Evolutionary conservation across 2,113 vertebrate species (phyloP).

Genomic region (Aldabrachelys gigantea): DNA sequence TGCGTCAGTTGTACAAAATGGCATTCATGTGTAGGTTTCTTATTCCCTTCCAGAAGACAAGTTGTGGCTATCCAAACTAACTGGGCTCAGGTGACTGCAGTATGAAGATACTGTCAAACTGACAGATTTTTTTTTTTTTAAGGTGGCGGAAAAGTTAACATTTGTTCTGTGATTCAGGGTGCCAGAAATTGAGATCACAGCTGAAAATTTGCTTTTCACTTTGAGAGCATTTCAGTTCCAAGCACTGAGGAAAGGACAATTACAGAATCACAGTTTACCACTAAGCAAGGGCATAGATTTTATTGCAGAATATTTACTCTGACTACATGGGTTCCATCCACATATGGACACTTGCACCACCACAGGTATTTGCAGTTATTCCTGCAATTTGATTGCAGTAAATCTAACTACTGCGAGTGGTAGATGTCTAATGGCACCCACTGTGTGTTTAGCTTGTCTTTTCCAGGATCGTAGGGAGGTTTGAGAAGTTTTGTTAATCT

Average conservation of each 20-base stretch:
- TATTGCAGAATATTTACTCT: conserved; percentile 6
- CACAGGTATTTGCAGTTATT: not conserved
- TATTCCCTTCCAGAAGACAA: conserved; percentile 38
- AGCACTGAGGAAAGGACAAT: not conserved
- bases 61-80: conserved; percentile 23
- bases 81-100: conserved; percentile 16
- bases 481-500: conserved; percentile 36
- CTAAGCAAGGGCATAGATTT: conserved; percentile 55
- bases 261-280: not conserved
- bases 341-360: not conserved
- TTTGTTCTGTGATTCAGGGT: conserved; percentile 13
- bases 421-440: conserved; percentile 43
- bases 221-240: conserved; percentile 20
- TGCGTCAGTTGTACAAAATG: conserved; percentile 58
- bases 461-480: conserved; percentile 19
- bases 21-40: conserved; percentile 55
- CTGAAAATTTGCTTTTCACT: not conserved
- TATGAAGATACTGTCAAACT: conserved; percentile 25
- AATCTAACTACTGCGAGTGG: conserved; percentile 16
- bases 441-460: conserved; percentile 36
- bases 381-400: conserved; percentile 32
- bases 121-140: accelerated
- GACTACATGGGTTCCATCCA: not conserved
- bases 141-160: not conserved
- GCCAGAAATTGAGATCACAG: not conserved